phyloP scores from a whole-genome alignment of 1,140 invertebrate genomes.

The Aethina tumida region DNA sequence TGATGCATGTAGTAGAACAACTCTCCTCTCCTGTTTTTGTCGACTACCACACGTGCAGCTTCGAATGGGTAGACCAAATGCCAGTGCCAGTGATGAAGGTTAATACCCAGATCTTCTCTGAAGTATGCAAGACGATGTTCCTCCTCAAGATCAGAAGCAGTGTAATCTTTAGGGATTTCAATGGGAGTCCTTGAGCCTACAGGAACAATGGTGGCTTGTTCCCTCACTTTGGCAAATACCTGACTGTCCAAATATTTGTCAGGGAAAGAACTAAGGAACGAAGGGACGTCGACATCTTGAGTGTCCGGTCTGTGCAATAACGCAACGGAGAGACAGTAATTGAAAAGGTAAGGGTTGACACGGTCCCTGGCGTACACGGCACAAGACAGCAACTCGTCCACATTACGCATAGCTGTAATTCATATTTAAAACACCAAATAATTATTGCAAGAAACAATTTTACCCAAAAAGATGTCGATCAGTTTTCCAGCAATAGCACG shows the following conservation, averaged over 20 bases:
- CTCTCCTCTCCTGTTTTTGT: constrained; percentile 58
- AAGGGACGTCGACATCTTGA: constrained; percentile 41
- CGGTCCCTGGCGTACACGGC: constrained; percentile 32
- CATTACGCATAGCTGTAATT: constrained; percentile 12
- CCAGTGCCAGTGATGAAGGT: constrained; percentile 67
- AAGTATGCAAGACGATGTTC: constrained; percentile 58
- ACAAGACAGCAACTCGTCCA: constrained; percentile 29
- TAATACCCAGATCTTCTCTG: constrained; percentile 53
- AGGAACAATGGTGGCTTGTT: constrained; percentile 51
- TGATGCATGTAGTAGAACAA: constrained; percentile 68
- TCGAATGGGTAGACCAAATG: constrained; percentile 56
- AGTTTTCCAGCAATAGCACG: constrained; percentile 44
- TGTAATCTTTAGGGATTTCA: constrained; percentile 53
- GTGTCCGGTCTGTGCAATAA: constrained; percentile 29
- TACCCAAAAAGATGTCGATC: constrained; percentile 61
- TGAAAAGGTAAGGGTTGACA: constrained; percentile 36
- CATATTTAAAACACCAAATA: constrained; percentile 1
- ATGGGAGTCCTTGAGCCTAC: constrained; percentile 48
- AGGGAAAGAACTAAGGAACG: constrained; percentile 58
- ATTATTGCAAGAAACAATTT: neutral
- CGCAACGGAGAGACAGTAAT: constrained; percentile 35
- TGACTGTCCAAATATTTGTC: constrained; percentile 64
- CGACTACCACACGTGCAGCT: constrained; percentile 38
- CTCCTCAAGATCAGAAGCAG: constrained; percentile 52
- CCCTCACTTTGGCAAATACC: constrained; percentile 52